Conservation (phyloP, 2,888 invertebrate species). For the Myathropa florea region DNA sequence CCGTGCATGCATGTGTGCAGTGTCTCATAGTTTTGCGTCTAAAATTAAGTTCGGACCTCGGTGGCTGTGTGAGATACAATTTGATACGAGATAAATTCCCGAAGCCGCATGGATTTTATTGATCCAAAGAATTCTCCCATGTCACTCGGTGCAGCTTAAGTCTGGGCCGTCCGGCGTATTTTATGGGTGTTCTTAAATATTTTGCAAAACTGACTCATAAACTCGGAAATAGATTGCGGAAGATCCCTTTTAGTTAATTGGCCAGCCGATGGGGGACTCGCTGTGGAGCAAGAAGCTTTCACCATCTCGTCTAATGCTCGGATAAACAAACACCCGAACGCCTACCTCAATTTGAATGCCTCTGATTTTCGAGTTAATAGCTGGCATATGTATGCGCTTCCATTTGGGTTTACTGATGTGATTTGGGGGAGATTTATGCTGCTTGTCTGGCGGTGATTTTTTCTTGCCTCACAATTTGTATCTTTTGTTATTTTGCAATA, state of each 20-base stretch:
- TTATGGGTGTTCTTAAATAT: background rate
- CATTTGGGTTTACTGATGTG: background rate
- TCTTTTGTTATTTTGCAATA: background rate
- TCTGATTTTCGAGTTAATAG: background rate
- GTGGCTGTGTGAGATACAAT: background rate
- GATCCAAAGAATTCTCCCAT: background rate
- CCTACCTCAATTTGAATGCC: constrained; percentile 5
- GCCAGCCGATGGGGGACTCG: background rate
- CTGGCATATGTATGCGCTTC: background rate
- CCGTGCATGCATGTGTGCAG: too few species aligned
- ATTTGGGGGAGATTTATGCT: background rate
- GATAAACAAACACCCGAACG: background rate
- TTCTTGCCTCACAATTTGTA: background rate
- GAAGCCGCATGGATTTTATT: background rate
- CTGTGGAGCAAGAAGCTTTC: background rate
- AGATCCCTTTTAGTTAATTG: constrained; percentile 6
- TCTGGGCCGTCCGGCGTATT: background rate
- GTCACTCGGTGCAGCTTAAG: background rate
- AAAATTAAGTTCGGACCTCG: background rate
- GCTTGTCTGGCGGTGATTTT: background rate
- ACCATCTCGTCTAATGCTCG: background rate
- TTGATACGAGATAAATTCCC: background rate
- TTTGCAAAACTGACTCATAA: constrained; percentile 38
- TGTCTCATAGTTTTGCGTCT: background rate
- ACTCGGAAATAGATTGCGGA: constrained; percentile 27